Evolutionary conservation across 2,113 vertebrate genomes (phyloP).

Genomic region (Oxyruncus cristatus): DNA sequence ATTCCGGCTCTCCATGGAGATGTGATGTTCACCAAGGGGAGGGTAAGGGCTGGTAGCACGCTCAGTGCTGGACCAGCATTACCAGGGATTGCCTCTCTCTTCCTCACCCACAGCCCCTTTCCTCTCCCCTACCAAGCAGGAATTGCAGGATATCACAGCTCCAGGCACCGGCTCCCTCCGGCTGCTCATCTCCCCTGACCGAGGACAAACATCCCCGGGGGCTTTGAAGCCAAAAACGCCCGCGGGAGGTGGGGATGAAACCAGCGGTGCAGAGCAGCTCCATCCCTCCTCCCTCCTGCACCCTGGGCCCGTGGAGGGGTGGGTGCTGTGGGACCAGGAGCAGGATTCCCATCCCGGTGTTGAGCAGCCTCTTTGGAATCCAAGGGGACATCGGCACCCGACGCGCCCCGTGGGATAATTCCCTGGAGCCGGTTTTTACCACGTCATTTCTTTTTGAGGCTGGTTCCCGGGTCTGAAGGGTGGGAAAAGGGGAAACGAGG

Average conservation of each 20-base stretch:
- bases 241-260: not conserved
- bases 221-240: not conserved
- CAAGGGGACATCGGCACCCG: fast-evolving
- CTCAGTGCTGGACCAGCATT: not conserved
- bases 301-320: fast-evolving
- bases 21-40: not conserved
- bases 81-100: not conserved
- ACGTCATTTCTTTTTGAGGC: fast-evolving
- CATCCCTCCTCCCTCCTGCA: not conserved
- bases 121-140: not conserved
- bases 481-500: not conserved
- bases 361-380: not conserved
- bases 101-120: not conserved
- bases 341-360: not conserved
- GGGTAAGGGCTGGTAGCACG: not conserved
- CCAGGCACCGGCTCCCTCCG: fast-evolving
- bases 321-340: not conserved
- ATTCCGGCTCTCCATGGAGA: not conserved
- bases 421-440: fast-evolving
- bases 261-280: not conserved
- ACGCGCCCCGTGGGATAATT: fast-evolving
- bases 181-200: fast-evolving
- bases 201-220: fast-evolving
- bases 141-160: not conserved
- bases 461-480: not conserved